phyloP scores from a whole-genome alignment of 2,797 vertebrate genomes.

The Lithobates pipiens region DNA sequence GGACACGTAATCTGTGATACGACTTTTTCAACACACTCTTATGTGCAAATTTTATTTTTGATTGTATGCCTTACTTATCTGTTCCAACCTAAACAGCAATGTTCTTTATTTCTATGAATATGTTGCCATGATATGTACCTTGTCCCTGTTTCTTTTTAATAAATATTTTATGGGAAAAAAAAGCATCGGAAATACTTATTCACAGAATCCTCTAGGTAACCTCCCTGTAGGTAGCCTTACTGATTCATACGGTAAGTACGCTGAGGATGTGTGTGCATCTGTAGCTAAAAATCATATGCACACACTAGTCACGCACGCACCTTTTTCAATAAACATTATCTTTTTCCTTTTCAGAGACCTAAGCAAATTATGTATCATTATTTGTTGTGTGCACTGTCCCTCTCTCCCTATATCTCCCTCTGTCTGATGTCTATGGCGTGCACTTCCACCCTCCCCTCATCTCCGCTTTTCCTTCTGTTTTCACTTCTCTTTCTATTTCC shows the following conservation, averaged over 20 bases:
- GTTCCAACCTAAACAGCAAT: no score
- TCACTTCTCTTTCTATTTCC: slow-evolving; percentile 58
- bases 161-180: no score
- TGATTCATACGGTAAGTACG: background rate
- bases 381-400: slow-evolving; percentile 32
- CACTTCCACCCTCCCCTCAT: slow-evolving; percentile 29
- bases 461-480: slow-evolving; percentile 54
- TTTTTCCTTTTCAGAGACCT: slow-evolving; percentile 22
- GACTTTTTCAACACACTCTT: no score
- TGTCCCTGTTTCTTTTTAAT: no score
- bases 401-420: slow-evolving; percentile 6
- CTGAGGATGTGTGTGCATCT: slow-evolving; percentile 4
- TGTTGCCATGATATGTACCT: no score
- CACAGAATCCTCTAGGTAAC: background rate
- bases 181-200: background rate
- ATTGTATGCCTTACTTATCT: no score
- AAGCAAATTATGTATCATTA: slow-evolving; percentile 30
- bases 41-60: no score
- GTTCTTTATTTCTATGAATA: no score
- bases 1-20: no score
- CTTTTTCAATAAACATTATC: slow-evolving; percentile 14
- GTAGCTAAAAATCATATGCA: background rate
- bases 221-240: background rate
- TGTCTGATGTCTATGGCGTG: slow-evolving; percentile 34
- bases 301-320: background rate